Evolutionary conservation across 2,888 invertebrate genomes (phyloP), one percentile per base, ranked within the genome.

Genomic region (Drosophila trichaetosa): DNA sequence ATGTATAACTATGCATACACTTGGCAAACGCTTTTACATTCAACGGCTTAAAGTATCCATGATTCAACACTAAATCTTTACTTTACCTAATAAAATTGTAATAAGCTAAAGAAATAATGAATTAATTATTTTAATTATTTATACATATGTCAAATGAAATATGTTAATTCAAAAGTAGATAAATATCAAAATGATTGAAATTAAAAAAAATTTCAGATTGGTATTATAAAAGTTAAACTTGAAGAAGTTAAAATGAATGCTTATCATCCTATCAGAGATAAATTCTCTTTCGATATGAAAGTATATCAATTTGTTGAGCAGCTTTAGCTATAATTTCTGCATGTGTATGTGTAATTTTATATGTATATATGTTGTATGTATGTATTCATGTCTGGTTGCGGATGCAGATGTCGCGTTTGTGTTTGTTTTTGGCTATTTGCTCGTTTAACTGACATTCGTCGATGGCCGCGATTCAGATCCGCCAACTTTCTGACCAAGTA

Each of bases 371-470:
- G 33, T 27, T 57, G 11, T 58, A 52, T 38, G 29, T 65, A 60
- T 51, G 21, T 62, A 27, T 51, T 54, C 16, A 11, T 51, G 38
- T 34, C 38, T 33, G 36, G 36, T 31, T 16, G 66, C 70, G 73
- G 73, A 75, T 84, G 83, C 81, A 85, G 82, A 70, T 86, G 77
- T 80, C 80, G 75, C 73, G 36, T 34, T 38, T 52, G 51, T 73
- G 69, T 74, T 79, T 81, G 76, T 83, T 48, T 83, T 76, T 79
- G 75, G 67, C 84, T 84, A 79, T 84, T 84, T 84, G 83, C 77
- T 83, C 83, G 83, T 73, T 84, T 76, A 83, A 84, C 83, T 84
- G 86, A 84, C 86, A 84, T 84, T 83, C 83, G 79, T 72, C 69
- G 73, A 64, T 73, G 75, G 69, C 53, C 65, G 49, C 65, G 57